Conservation (phyloP, 2,113 vertebrate species). For the Procavia capensis region DNA sequence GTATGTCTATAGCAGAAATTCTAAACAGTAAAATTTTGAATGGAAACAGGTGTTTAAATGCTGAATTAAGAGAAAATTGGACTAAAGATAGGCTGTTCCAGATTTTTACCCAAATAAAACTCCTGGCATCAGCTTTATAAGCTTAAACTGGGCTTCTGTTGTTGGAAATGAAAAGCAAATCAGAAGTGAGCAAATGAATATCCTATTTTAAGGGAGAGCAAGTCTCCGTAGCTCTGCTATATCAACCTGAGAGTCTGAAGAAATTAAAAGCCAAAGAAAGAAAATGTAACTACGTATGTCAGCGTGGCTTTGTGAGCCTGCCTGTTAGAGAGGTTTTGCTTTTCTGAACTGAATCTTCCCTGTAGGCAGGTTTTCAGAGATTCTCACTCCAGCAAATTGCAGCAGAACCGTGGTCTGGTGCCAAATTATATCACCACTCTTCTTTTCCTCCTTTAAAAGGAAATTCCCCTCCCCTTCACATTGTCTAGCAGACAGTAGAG, state of each 20-base stretch:
- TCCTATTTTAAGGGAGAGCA: constrained; percentile 54
- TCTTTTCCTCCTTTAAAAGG: not conserved
- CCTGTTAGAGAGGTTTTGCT: constrained; percentile 61
- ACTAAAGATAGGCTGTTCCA: constrained; percentile 14
- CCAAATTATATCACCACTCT: constrained; percentile 1
- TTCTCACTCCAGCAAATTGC: constrained; percentile 57
- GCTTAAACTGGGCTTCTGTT: constrained; percentile 47
- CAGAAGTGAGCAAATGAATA: constrained; percentile 42
- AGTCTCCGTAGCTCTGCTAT: constrained; percentile 51
- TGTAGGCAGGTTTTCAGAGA: constrained; percentile 72
- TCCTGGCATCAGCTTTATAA: constrained; percentile 40
- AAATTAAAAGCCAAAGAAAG: constrained; percentile 68
- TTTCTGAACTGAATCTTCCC: constrained; percentile 65
- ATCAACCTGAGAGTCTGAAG: constrained; percentile 51
- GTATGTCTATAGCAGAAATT: constrained; percentile 1
- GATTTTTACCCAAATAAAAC: constrained; percentile 28
- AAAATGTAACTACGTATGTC: constrained; percentile 77
- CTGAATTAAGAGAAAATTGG: constrained; percentile 64
- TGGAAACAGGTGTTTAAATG: not conserved
- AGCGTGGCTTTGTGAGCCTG: constrained; percentile 60
- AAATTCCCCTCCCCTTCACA: constrained; percentile 42
- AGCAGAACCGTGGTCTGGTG: constrained; percentile 27
- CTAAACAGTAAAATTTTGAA: constrained; percentile 54
- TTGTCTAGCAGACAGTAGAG: not conserved
- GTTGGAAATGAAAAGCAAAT: constrained; percentile 43